A percentile compares a stretch with the other conserved stretches of the same genome.
Evolutionary conservation across 2,888 invertebrate genomes (phyloP).

Genomic region (Tenthredo livida): DNA sequence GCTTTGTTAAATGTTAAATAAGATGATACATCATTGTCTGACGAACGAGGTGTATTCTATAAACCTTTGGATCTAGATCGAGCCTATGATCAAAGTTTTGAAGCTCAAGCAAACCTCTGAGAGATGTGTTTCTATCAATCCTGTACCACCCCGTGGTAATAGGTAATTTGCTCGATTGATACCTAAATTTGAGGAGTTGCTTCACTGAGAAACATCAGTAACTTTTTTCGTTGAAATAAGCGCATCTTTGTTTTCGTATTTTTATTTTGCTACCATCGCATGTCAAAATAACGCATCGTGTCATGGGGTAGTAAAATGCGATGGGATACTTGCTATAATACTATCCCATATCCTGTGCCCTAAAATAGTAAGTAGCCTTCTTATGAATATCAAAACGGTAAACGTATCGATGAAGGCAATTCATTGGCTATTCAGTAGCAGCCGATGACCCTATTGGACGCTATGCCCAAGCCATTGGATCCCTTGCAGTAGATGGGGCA

Average conservation of each 20-base stretch:
- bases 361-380: conserved; percentile 31
- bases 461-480: conserved; percentile 58
- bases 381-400: conserved; percentile 42
- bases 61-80: conserved; percentile 38
- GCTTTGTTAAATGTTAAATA: conserved; percentile 76
- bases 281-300: background rate
- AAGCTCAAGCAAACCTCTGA: conserved; percentile 17
- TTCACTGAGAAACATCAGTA: background rate
- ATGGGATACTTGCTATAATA: conserved; percentile 22
- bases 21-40: conserved; percentile 72
- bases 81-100: conserved; percentile 45
- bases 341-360: background rate
- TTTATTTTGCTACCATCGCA: background rate
- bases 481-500: conserved; percentile 56
- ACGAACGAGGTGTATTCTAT: conserved; percentile 51
- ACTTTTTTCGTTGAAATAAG: too few species aligned
- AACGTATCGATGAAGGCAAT: conserved; percentile 34
- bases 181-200: background rate
- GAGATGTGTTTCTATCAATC: conserved; percentile 30
- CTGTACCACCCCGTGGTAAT: background rate
- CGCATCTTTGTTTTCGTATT: background rate
- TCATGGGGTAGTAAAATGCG: conserved; percentile 23
- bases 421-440: conserved; percentile 50
- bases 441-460: conserved; percentile 40
- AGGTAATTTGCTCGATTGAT: background rate